Evolutionary conservation across 1,140 invertebrate species (phyloP).

Genomic region (Hyposmocoma kahamanoa): DNA sequence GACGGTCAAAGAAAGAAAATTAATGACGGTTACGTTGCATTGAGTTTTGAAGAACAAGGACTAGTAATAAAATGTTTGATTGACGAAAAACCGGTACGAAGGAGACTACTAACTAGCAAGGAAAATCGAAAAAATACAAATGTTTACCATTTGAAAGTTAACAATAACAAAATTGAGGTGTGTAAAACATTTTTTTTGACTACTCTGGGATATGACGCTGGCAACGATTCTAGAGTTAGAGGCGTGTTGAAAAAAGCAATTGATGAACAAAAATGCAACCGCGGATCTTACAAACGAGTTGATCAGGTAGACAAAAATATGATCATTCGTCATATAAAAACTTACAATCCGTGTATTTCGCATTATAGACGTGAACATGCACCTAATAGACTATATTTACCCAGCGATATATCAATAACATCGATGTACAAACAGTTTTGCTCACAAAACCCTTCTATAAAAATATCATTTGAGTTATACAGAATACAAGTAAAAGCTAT

Average conservation of each 20-base stretch:
- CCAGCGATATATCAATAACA: neutral
- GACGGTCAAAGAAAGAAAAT: neutral
- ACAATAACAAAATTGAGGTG: neutral
- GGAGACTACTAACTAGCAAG: neutral
- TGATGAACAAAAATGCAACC: neutral
- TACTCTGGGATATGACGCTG: neutral
- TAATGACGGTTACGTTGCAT: neutral
- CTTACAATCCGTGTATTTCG: neutral
- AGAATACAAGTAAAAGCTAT: neutral
- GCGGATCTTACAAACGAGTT: neutral
- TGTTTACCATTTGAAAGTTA: neutral
- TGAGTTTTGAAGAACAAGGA: neutral
- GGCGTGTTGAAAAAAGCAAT: neutral
- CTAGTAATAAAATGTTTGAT: neutral
- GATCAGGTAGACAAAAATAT: neutral
- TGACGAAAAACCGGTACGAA: neutral
- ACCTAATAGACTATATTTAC: neutral
- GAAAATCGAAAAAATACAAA: neutral
- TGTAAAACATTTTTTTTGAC: slow-evolving; percentile 2
- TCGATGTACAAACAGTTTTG: neutral
- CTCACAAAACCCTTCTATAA: neutral
- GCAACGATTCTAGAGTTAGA: neutral
- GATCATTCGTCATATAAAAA: neutral
- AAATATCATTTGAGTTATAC: slow-evolving; percentile 1
- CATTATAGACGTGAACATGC: slow-evolving; percentile 1